These are phyloP conservation scores for Callospermophilus lateralis DNA, from an alignment of 2,113 vertebrate genomes.

Conservation along the genomic window DNA sequence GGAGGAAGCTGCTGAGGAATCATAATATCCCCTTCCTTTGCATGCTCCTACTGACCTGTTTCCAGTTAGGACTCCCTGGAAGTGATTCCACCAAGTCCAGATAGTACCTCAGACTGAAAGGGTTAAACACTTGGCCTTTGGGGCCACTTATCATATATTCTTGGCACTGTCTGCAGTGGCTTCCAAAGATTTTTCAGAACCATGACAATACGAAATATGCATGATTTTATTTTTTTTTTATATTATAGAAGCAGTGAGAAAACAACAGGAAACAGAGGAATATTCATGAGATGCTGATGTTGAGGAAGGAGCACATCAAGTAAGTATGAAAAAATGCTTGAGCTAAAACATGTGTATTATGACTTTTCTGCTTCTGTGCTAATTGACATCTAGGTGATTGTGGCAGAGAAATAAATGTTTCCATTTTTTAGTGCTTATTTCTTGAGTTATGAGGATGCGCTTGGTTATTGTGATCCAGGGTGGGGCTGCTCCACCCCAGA, in stretches of 20 bases:
- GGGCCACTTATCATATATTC: too few species aligned
- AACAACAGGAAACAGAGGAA: neutral
- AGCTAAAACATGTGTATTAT: too few species aligned
- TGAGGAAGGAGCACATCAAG: neutral
- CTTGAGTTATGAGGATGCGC: neutral
- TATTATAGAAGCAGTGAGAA: neutral
- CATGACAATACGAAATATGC: too few species aligned
- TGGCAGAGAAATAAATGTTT: neutral
- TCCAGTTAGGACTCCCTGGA: too few species aligned
- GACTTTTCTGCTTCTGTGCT: neutral
- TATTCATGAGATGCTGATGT: too few species aligned
- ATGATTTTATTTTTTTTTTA: neutral
- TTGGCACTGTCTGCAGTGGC: neutral
- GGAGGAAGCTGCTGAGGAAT: too few species aligned
- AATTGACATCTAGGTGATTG: neutral
- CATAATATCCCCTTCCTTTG: neutral
- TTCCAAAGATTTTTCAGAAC: neutral
- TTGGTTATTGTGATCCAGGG: too few species aligned
- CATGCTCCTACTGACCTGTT: too few species aligned
- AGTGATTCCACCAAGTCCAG: too few species aligned
- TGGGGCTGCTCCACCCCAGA: neutral
- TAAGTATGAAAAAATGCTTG: neutral
- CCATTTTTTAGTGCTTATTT: neutral
- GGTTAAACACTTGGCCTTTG: too few species aligned
- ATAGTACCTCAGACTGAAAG: too few species aligned